Evolutionary conservation across 2,888 invertebrate species (phyloP).

Genomic region (Acrocera orbiculus): DNA sequence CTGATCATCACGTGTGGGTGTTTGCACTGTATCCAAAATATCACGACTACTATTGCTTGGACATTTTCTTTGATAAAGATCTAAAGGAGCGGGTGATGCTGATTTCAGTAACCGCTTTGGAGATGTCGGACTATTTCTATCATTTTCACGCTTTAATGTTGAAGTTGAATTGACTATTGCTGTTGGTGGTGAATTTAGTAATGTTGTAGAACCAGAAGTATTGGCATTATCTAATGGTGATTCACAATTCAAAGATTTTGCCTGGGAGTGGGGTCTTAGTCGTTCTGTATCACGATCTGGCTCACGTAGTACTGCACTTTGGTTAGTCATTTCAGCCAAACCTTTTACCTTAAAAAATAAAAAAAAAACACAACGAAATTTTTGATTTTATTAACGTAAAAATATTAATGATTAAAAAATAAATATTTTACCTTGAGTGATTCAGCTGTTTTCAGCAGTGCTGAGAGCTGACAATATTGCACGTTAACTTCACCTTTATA

Average conservation of each 20-base stretch:
- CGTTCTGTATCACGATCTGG: conserved; percentile 35
- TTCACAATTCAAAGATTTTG: conserved; percentile 21
- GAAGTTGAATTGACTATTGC: conserved; percentile 24
- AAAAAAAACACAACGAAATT: neutral
- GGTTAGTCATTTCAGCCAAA: conserved; percentile 80
- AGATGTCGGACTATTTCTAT: conserved; percentile 27
- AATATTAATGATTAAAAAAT: no score
- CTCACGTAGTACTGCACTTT: conserved; percentile 41
- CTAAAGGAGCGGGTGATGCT: conserved; percentile 24
- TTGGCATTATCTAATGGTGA: conserved; percentile 18
- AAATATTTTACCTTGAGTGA: conserved; percentile 52
- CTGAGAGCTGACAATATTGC: conserved; percentile 81
- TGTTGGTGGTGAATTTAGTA: conserved; percentile 25
- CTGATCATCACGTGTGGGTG: conserved; percentile 14
- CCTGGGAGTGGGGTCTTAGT: conserved; percentile 29
- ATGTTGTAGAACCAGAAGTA: conserved; percentile 16
- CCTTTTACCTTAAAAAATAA: conserved; percentile 48
- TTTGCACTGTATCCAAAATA: conserved; percentile 16
- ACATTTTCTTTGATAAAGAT: conserved; percentile 30
- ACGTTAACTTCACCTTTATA: conserved; percentile 93
- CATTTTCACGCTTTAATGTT: conserved; percentile 22
- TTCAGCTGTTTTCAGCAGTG: conserved; percentile 79
- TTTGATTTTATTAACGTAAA: neutral
- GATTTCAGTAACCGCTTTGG: conserved; percentile 14
- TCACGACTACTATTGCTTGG: conserved; percentile 13